Evolutionary conservation across 2,888 invertebrate species (phyloP).

Genomic region (Melitaea athalia): DNA sequence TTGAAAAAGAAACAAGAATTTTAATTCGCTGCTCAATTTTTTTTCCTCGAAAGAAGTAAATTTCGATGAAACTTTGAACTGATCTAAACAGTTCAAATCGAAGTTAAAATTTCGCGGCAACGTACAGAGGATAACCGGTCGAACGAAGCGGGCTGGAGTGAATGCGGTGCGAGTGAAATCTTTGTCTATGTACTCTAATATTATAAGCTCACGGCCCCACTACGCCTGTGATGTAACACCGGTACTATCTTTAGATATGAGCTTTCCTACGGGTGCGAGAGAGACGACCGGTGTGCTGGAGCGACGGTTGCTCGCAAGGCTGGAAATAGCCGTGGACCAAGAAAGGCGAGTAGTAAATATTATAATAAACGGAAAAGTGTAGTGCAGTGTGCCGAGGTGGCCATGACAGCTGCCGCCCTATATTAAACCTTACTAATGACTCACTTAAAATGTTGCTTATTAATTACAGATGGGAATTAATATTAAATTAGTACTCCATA

Average conservation of each 20-base stretch:
- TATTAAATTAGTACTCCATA: background rate
- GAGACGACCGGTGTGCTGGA: conserved; percentile 67
- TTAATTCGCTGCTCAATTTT: conserved; percentile 20
- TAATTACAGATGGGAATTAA: conserved; percentile 4
- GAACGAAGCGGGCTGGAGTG: conserved; percentile 68
- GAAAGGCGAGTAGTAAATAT: conserved; percentile 84
- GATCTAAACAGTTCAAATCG: conserved; percentile 39
- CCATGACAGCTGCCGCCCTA: conserved; percentile 61
- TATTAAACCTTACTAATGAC: conserved; percentile 52
- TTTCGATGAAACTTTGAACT: conserved; percentile 21
- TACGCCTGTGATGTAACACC: conserved; percentile 78
- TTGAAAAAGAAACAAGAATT: conserved; percentile 14
- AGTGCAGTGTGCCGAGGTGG: conserved; percentile 82
- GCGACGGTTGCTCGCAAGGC: conserved; percentile 62
- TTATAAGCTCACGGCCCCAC: conserved; percentile 79
- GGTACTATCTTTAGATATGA: conserved; percentile 73
- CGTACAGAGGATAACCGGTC: conserved; percentile 70
- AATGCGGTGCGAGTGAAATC: conserved; percentile 78
- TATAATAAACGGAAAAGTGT: conserved; percentile 81
- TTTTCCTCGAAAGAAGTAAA: conserved; percentile 30
- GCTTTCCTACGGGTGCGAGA: conserved; percentile 57
- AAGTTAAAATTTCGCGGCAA: conserved; percentile 51
- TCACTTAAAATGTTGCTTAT: conserved; percentile 40
- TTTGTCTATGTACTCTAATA: conserved; percentile 81
- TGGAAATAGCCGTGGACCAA: conserved; percentile 84